These are phyloP conservation scores for Archaeoteleia sp. DNA, from an alignment of 2,888 invertebrate species.

Conservation along the genomic window DNA sequence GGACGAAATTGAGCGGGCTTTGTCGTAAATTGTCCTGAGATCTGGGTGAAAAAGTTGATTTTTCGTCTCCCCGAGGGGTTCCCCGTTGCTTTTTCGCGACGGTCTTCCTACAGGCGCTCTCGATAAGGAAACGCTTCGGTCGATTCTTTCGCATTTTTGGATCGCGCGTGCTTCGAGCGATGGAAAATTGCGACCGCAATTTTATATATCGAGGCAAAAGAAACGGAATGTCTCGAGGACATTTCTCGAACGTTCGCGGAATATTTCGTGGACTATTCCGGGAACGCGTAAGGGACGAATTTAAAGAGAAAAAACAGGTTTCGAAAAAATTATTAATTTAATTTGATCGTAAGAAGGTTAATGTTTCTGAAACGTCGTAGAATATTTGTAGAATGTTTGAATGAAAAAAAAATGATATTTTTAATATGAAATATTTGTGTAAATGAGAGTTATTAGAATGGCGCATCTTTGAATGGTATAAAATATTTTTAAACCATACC, in stretches of 20 bases:
- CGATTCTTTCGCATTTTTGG: slow-evolving; percentile 11
- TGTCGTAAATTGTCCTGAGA: slow-evolving; percentile 42
- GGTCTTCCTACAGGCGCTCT: slow-evolving; percentile 6
- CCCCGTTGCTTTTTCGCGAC: slow-evolving; percentile 12
- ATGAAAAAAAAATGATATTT: too few species aligned
- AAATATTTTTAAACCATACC: slow-evolving; percentile 17
- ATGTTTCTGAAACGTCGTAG: slow-evolving; percentile 3
- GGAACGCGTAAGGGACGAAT: too few species aligned
- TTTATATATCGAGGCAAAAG: too few species aligned
- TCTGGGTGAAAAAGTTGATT: slow-evolving; percentile 52
- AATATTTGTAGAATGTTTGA: too few species aligned
- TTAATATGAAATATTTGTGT: not conserved
- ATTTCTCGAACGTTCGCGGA: too few species aligned
- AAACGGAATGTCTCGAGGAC: too few species aligned
- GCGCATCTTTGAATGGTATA: slow-evolving; percentile 11
- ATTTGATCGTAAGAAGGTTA: too few species aligned
- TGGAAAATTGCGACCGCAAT: too few species aligned
- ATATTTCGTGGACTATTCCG: too few species aligned
- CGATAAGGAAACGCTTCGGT: slow-evolving; percentile 34
- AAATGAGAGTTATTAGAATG: slow-evolving; percentile 31
- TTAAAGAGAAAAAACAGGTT: too few species aligned
- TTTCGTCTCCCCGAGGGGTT: slow-evolving; percentile 36
- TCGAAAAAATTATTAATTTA: too few species aligned
- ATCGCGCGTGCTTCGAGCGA: too few species aligned
- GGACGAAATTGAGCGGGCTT: slow-evolving; percentile 42